phyloP scores from a whole-genome alignment of 2,113 vertebrate genomes.

The Engystomops pustulosus region DNA sequence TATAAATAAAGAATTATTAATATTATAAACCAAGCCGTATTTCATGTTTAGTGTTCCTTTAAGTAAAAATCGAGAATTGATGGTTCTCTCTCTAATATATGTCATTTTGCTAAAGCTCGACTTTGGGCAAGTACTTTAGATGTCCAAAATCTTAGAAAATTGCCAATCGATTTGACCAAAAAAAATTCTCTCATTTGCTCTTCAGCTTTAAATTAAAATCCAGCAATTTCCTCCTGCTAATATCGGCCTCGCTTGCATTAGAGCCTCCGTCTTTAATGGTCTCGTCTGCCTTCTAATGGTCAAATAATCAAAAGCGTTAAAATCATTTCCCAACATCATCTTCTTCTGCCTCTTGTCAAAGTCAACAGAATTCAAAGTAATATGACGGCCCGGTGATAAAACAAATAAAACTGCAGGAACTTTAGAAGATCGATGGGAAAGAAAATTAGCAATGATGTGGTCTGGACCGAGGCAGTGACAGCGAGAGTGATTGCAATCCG shows the following conservation, averaged over 20 bases:
- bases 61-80: constrained; percentile 26
- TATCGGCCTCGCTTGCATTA: constrained; percentile 2
- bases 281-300: constrained; percentile 49
- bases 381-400: constrained; percentile 61
- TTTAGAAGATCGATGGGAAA: constrained; percentile 54
- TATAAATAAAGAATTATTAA: too few relatives aligned
- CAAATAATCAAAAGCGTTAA: constrained; percentile 50
- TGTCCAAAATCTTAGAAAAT: constrained; percentile 12
- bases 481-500: constrained; percentile 29
- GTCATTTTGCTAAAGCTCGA: constrained; percentile 8
- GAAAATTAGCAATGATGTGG: constrained; percentile 57
- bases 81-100: neutral
- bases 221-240: constrained; percentile 49
- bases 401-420: constrained; percentile 64
- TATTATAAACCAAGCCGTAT: neutral
- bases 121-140: neutral
- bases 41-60: constrained; percentile 3
- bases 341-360: constrained; percentile 51
- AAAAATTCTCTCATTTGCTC: constrained; percentile 27
- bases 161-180: constrained; percentile 24
- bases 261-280: constrained; percentile 41
- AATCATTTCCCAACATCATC: constrained; percentile 60
- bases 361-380: constrained; percentile 61
- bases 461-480: constrained; percentile 38
- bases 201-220: constrained; percentile 27